Conservation (phyloP, 2,113 vertebrate species). For the Choloepus hoffmanni region DNA sequence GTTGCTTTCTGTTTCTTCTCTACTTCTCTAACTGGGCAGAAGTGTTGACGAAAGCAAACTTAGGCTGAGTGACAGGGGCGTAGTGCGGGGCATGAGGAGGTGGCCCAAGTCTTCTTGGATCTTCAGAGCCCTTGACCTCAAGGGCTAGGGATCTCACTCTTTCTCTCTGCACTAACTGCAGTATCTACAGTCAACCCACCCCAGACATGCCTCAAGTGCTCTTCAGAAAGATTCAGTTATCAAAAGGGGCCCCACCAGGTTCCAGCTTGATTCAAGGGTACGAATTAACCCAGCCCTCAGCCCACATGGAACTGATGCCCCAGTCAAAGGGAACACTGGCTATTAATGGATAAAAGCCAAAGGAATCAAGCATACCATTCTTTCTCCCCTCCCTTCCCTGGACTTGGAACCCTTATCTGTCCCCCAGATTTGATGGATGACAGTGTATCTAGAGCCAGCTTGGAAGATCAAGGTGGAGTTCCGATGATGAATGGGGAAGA, state of each 20-base stretch:
- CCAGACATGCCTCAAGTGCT: background rate
- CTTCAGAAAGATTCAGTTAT: background rate
- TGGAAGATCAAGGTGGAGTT: background rate
- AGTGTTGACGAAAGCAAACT: background rate
- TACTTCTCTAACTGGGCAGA: background rate
- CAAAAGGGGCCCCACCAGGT: background rate
- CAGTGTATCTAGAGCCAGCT: background rate
- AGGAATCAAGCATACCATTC: background rate
- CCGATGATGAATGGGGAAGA: background rate
- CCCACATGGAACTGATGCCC: background rate
- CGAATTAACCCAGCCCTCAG: background rate
- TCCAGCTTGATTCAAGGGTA: background rate
- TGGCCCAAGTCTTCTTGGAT: background rate
- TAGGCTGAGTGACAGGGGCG: fast-evolving
- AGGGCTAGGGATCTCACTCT: background rate
- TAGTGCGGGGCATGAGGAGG: fast-evolving
- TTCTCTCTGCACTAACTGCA: background rate
- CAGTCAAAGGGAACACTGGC: background rate
- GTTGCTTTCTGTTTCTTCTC: background rate
- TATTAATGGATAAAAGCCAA: background rate
- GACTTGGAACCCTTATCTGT: background rate
- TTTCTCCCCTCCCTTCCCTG: background rate
- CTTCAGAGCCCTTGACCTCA: background rate
- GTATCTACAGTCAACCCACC: background rate
- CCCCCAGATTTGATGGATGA: background rate